A percentile compares a stretch with the other conserved stretches of the same genome.
These are phyloP conservation scores for Elysia crispata DNA, from an alignment of 2,888 invertebrate genomes.

Conservation along the genomic window DNA sequence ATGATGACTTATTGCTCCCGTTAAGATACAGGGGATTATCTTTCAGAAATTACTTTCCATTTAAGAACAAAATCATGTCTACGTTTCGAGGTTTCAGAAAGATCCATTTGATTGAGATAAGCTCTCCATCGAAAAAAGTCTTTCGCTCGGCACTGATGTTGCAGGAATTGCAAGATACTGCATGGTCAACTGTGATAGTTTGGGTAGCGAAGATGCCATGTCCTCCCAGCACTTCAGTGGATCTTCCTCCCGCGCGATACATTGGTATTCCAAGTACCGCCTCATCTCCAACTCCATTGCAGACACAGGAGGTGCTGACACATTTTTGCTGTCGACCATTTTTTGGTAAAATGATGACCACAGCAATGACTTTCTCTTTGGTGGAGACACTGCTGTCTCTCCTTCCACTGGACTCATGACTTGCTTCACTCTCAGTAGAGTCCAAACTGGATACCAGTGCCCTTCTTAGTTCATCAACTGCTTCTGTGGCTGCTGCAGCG, in stretches of 20 bases:
- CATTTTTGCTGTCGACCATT: neutral
- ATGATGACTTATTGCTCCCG: no score
- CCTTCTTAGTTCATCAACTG: neutral
- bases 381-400: neutral
- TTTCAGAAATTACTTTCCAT: no score
- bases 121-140: conserved; percentile 22
- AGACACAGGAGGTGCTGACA: neutral
- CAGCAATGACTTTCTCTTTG: neutral
- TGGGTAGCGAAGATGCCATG: no score
- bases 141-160: no score
- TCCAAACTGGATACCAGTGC: neutral
- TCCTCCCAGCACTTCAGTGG: conserved; percentile 28
- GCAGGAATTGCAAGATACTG: conserved; percentile 21
- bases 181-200: no score
- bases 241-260: neutral
- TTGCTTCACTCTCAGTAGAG: neutral
- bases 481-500: neutral
- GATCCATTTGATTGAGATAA: no score
- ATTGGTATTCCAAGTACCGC: neutral
- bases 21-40: no score
- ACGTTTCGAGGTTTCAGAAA: no score
- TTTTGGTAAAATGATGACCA: neutral
- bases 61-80: no score
- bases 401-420: neutral
- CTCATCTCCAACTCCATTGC: neutral